Evolutionary conservation across 2,113 vertebrate species (phyloP).

Genomic region (Cheilinus undulatus): DNA sequence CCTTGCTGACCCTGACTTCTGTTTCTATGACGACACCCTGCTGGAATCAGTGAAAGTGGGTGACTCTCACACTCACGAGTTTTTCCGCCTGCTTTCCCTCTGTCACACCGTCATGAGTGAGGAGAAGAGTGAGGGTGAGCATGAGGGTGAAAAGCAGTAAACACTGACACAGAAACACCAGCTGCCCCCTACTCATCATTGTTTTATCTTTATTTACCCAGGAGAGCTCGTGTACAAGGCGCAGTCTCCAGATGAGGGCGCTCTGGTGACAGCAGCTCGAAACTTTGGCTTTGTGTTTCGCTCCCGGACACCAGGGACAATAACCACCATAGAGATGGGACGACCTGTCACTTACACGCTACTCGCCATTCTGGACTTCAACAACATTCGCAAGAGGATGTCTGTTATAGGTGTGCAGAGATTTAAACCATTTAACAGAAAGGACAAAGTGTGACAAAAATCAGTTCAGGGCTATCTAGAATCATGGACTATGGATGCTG

Average conservation of each 20-base stretch:
- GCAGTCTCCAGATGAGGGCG: conserved; percentile 94
- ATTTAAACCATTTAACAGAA: background rate
- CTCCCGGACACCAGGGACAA: conserved; percentile 89
- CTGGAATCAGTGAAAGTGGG: conserved; percentile 90
- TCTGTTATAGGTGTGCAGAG: conserved; percentile 89
- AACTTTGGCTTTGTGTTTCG: conserved; percentile 95
- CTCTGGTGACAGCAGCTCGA: conserved; percentile 90
- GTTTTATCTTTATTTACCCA: conserved; percentile 47
- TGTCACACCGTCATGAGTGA: conserved; percentile 96
- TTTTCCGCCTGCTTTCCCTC: conserved; percentile 93
- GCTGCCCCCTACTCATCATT: background rate
- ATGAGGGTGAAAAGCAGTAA: background rate
- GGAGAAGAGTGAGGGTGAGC: conserved; percentile 89
- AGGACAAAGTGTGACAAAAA: background rate
- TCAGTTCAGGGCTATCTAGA: too few species aligned
- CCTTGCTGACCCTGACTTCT: conserved; percentile 87
- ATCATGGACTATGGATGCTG: too few species aligned
- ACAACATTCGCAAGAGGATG: conserved; percentile 95
- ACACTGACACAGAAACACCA: background rate
- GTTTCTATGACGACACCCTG: conserved; percentile 90
- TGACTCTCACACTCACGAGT: conserved; percentile 87
- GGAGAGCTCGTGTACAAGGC: conserved; percentile 93
- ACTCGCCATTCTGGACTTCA: conserved; percentile 95
- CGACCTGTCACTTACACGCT: conserved; percentile 89
- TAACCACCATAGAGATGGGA: conserved; percentile 91